Conservation (phyloP, 2,113 vertebrate species). For the Gymnogyps californianus region DNA sequence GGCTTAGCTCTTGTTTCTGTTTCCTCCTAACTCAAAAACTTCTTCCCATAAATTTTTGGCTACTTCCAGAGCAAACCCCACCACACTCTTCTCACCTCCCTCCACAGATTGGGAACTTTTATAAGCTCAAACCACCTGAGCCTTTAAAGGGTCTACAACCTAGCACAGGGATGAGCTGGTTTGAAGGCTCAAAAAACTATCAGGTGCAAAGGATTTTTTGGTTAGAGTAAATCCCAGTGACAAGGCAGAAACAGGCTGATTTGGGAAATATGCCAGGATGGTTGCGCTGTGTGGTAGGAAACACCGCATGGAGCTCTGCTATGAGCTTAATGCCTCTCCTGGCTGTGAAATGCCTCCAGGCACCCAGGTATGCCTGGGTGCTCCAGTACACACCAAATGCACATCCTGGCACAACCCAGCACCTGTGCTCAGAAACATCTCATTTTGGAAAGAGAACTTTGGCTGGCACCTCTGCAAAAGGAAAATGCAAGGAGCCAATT, state of each 20-base stretch:
- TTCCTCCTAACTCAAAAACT: no score
- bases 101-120: fast-evolving
- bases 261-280: background rate
- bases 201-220: background rate
- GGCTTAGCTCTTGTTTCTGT: fast-evolving
- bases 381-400: background rate
- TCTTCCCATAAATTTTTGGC: fast-evolving
- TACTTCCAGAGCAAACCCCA: fast-evolving
- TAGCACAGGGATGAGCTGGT: background rate
- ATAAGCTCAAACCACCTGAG: background rate
- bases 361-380: background rate
- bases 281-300: background rate
- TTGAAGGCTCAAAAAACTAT: background rate
- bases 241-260: background rate
- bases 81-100: fast-evolving
- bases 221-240: background rate
- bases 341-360: background rate
- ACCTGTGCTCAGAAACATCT: background rate
- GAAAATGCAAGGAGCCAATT: background rate
- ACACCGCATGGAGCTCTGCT: background rate
- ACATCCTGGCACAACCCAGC: background rate
- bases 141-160: background rate
- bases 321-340: background rate
- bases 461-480: background rate
- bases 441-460: conserved; percentile 2